Evolutionary conservation across 2,797 vertebrate genomes (phyloP), one percentile per base, ranked within the genome.

Genomic region (Danio choprae): DNA sequence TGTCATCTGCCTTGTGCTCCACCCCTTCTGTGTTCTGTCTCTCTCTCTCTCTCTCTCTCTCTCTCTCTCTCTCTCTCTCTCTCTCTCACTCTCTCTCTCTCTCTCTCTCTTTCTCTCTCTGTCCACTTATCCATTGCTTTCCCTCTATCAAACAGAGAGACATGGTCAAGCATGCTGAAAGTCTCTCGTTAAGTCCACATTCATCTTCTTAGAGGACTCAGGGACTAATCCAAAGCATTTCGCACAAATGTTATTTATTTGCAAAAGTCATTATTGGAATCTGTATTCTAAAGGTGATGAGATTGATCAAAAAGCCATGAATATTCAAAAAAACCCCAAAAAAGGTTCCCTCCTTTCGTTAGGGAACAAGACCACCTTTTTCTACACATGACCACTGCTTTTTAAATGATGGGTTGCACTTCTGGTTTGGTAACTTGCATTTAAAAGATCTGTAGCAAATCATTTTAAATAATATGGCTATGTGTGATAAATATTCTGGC

Each of bases 1-100:
- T 95, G 94, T 95, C 92, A 94, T 92, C 91, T 92, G 92, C 91
- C 93, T 89, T 8, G 87, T 69, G 86, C 90, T 91, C 91, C 91
- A 84, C 91, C 90, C 86, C 88, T 87, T 87, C 85, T 83, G 70
- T 51, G 73, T n/a, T n/a, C n/a, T n/a, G n/a, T 76, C 78, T 79
- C 82, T 77, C 80, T 82, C 70, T 84, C 72, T 56, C 13, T 84
- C 81, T 84, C 29, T 84, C 81, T 74, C 86, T 81, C 81, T 79
- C 87, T 82, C 85, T 74, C 69, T 81, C 80, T 74, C 79, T 72
- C 86, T 72, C 60, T 6, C 84, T 82, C 84, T 84, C 83, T 79
- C 78, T 80, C 75, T 79, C 80, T 82, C 85, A 74, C 69, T 81
- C 80, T 73, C 79, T 72, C 86, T 71, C 62, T 7, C 84, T 82